phyloP scores from a whole-genome alignment of 2,113 vertebrate genomes.

The Archilochus colubris region DNA sequence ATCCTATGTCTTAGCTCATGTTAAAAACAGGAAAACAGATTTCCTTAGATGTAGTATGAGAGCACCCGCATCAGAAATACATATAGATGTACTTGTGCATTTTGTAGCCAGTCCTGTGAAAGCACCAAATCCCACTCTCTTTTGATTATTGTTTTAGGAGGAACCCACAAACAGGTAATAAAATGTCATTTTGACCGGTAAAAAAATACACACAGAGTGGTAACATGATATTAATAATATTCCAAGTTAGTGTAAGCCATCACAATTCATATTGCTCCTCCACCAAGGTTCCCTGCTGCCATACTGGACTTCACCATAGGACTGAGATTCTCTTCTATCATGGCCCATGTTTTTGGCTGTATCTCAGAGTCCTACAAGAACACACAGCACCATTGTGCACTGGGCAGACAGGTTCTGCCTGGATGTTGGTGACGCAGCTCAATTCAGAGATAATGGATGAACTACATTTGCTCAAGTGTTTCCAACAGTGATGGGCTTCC shows the following conservation, averaged over 20 bases:
- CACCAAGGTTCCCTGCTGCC: not conserved
- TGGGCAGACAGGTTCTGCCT: not conserved
- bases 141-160: not conserved
- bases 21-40: not conserved
- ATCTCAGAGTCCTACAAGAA: not conserved
- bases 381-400: rapidly evolving
- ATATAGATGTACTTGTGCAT: not conserved
- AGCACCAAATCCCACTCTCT: not conserved
- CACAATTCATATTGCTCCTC: not conserved
- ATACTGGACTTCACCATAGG: not conserved
- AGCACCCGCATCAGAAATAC: not conserved
- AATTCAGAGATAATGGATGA: not conserved
- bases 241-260: not conserved
- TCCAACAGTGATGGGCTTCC: not conserved
- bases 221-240: not conserved
- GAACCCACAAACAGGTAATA: not conserved
- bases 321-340: not conserved
- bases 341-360: not conserved
- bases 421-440: not conserved
- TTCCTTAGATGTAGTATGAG: not conserved
- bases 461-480: not conserved
- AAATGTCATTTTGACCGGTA: not conserved
- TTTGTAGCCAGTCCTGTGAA: not conserved
- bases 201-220: not conserved
- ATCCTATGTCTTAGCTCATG: not conserved